Base-by-base conservation (phyloP, 2,888 invertebrate genomes). In the Gortyna flavago region DNA sequence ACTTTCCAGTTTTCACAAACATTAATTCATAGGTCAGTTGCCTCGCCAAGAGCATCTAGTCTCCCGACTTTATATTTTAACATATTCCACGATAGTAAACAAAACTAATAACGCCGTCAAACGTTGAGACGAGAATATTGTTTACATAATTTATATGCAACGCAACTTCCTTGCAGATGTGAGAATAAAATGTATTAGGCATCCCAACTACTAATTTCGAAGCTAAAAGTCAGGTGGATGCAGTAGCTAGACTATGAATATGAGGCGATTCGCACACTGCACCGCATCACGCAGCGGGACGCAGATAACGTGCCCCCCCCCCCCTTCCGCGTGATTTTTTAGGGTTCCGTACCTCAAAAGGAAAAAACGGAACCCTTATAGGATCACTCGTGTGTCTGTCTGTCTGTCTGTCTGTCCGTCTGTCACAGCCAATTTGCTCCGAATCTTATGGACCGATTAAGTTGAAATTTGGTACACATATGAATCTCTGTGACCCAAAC, bases 41-140 rank as follows among this genome's bases (percentile, higher is more conserved):
- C 84, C 75, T 69, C 69, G 57, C 69, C 61, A 38, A 80, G 80
- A 75, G 77, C 85, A 86, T 38, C 65, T 69, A 84, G 77, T 79
- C 70, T 77, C n/a, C n/a, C 32, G 72, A 87, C 79, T 85, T 87
- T 64, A 78, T 78, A 81, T 75, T 81, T 86, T 88, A 77, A 76
- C 77, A 80, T 84, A 80, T 78, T 79, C 64, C 38, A 71, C 67
- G 71, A 77, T 76, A 82, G 61, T 79, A 80, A 86, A 82, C 80
- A 83, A 87, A 86, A 82, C 88, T 86, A 88, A 84, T 87, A 88
- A 79, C 77, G 71, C 64, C 75, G 79, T 80, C 82, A 82, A 87
- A 88, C 80, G 75, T 76, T 72, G 48, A 68, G 69, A 82, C 18
- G 72, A 68, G 83, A 85, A 85, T 68, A 79, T 71, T 77, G 82